phyloP scores from a whole-genome alignment of 2,797 vertebrate species.

The Darevskia mixta region DNA sequence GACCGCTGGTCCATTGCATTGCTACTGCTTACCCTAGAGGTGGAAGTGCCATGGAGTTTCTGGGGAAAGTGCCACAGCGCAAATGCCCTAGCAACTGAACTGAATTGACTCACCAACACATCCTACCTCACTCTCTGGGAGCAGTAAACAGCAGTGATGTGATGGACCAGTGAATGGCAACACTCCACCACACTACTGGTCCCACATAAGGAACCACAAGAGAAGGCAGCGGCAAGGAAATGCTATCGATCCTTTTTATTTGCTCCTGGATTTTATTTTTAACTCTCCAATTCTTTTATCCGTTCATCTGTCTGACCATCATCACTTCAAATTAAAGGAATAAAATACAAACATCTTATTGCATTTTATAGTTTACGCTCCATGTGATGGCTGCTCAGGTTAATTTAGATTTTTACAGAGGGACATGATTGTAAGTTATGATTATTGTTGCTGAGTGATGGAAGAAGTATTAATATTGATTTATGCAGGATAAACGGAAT shows the following conservation, averaged over 20 bases:
- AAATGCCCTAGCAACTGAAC: too few relatives aligned
- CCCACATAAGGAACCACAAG: background rate
- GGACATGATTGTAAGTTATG: constrained; percentile 6
- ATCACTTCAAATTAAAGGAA: constrained; percentile 17
- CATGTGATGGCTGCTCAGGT: background rate
- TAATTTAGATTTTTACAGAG: constrained; percentile 12
- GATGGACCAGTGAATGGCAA: too few relatives aligned
- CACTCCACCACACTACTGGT: too few relatives aligned
- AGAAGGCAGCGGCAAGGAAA: background rate
- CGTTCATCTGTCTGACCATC: constrained; percentile 10
- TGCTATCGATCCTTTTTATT: background rate
- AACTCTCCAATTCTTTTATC: background rate
- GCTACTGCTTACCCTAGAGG: too few relatives aligned
- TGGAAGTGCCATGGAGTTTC: too few relatives aligned
- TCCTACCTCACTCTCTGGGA: too few relatives aligned
- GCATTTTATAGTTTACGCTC: constrained; percentile 31
- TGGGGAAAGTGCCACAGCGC: too few relatives aligned
- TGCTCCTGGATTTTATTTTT: background rate
- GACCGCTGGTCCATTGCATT: too few relatives aligned
- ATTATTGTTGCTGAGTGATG: background rate
- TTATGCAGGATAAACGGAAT: constrained; percentile 25
- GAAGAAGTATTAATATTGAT: constrained; percentile 20
- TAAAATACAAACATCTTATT: constrained; percentile 15
- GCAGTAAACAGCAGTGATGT: too few relatives aligned
- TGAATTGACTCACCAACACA: too few relatives aligned